Percentiles rank a stretch among this genome's conserved stretches.
Conservation (phyloP, 2,797 vertebrate genomes). For the Parauchenoglanis punctatus region DNA sequence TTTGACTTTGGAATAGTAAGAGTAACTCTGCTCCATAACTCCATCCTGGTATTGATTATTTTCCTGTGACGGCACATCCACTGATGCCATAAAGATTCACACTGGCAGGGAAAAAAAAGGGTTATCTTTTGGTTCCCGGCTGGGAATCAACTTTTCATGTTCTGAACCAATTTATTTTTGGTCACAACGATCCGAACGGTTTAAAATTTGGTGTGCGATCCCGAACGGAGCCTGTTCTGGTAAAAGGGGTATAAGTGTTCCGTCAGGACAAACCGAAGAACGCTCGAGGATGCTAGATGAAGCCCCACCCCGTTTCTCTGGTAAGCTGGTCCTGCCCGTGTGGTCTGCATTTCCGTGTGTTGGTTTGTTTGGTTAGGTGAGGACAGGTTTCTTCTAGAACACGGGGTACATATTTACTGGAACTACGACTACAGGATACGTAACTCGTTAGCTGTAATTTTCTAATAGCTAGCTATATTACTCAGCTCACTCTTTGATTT, state of each 20-base stretch:
- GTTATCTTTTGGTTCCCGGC: too few species aligned
- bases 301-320: background rate
- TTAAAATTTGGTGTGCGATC: too few species aligned
- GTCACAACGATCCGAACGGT: too few species aligned
- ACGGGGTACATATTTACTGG: background rate
- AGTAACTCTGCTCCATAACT: background rate
- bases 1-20: background rate
- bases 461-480: background rate
- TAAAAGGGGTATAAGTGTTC: background rate
- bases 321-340: background rate
- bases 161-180: too few species aligned
- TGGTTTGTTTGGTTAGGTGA: background rate
- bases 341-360: background rate
- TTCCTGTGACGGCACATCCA: background rate
- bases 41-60: background rate
- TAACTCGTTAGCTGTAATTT: background rate
- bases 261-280: background rate
- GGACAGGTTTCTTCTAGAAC: background rate
- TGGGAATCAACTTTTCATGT: too few species aligned
- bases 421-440: background rate
- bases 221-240: too few species aligned
- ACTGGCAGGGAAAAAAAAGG: too few species aligned
- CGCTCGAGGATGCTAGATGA: background rate
- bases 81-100: too few species aligned
- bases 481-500: background rate